Percentiles rank a stretch among this genome's conserved stretches.
Conservation (phyloP, 2,888 invertebrate species). For the Rhogogaster chlorosoma region DNA sequence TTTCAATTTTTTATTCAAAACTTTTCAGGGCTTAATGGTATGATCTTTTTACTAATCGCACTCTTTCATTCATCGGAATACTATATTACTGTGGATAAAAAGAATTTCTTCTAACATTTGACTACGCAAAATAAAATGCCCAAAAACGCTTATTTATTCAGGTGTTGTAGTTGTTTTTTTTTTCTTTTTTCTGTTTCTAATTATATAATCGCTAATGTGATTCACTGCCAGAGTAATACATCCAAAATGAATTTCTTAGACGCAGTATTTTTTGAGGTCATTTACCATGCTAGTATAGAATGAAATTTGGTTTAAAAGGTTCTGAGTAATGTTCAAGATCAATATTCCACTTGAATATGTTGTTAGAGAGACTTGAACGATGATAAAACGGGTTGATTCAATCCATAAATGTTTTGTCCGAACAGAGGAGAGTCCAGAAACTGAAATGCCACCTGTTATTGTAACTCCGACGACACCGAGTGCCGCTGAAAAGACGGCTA, state of each 20-base stretch:
- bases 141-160: background rate
- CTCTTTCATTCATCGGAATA: background rate
- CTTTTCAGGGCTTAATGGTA: slow-evolving; percentile 16
- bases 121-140: slow-evolving; percentile 18
- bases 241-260: background rate
- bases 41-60: background rate
- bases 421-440: slow-evolving; percentile 75
- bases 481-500: slow-evolving; percentile 75
- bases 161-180: background rate
- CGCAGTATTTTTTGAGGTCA: background rate
- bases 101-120: background rate
- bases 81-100: slow-evolving; percentile 1
- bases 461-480: slow-evolving; percentile 74
- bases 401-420: background rate
- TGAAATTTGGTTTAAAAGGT: background rate
- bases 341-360: background rate
- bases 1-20: background rate
- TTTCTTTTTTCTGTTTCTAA: background rate
- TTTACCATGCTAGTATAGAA: background rate
- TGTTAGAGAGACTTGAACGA: background rate
- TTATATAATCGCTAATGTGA: background rate
- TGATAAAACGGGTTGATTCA: background rate
- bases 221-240: background rate
- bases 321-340: background rate
- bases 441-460: slow-evolving; percentile 70